Conservation (phyloP, 2,797 vertebrate species). For the Myiotriccus ornatus region DNA sequence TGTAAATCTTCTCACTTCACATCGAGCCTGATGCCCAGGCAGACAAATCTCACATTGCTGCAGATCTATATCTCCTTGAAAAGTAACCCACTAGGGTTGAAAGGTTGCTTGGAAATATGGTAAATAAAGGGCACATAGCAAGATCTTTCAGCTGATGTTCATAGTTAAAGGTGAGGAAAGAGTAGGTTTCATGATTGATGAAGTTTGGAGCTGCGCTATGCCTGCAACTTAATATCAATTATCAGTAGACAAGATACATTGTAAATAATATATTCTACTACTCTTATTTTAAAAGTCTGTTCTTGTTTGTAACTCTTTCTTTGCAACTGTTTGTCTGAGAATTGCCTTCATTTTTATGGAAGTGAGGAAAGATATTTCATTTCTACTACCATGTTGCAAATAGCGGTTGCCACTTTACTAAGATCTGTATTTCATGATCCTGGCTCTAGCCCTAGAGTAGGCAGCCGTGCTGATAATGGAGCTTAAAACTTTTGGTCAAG, state of each 20-base stretch:
- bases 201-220: background rate
- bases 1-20: background rate
- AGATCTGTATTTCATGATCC: background rate
- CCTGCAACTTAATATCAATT: background rate
- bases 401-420: background rate
- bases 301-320: background rate
- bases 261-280: background rate
- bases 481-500: background rate
- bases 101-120: background rate
- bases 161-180: background rate
- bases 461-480: background rate
- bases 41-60: background rate
- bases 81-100: background rate
- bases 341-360: background rate
- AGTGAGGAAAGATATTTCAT: background rate
- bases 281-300: background rate
- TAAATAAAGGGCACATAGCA: background rate
- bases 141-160: background rate
- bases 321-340: background rate
- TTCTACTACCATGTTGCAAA: background rate
- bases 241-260: background rate
- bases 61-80: background rate
- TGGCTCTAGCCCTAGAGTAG: fast-evolving
- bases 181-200: background rate
- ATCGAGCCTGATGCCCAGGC: background rate